Evolutionary conservation across 35 echinoderm and acorn worm genomes (phyloP).

Genomic region (Strongylocentrotus purpuratus): DNA sequence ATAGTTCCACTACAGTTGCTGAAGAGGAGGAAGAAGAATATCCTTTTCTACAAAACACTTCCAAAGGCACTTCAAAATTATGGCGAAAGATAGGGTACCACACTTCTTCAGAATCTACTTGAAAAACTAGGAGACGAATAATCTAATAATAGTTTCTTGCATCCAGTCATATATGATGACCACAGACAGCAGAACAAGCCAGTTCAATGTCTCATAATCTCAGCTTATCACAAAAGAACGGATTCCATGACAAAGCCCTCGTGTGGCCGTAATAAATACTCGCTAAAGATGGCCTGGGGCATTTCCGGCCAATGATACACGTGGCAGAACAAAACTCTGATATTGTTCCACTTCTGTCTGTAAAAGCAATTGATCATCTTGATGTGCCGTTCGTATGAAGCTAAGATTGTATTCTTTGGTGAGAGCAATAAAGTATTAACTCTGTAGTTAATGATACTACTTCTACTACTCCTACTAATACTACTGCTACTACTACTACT

Average conservation of each 20-base stretch:
- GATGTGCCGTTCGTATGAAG: neutral
- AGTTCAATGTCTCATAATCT: neutral
- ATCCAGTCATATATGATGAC: neutral
- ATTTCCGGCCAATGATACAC: neutral
- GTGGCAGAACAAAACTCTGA: neutral
- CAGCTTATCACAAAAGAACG: neutral
- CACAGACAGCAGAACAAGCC: no score
- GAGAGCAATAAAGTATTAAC: no score
- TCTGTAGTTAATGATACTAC: no score
- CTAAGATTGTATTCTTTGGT: no score
- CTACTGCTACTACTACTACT: no score
- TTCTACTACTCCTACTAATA: no score
- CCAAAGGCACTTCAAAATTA: neutral
- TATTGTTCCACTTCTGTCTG: neutral
- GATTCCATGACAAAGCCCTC: neutral
- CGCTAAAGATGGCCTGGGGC: neutral
- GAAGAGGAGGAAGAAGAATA: neutral
- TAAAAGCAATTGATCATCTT: neutral
- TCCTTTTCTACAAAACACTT: neutral
- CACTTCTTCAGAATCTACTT: neutral
- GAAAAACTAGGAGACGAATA: neutral
- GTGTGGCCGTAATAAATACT: neutral
- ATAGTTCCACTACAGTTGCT: neutral
- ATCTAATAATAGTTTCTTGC: neutral
- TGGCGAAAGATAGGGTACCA: neutral